Percentiles rank a stretch among this genome's conserved stretches.
Evolutionary conservation across 2,113 vertebrate species (phyloP).

Genomic region (Coturnix japonica): DNA sequence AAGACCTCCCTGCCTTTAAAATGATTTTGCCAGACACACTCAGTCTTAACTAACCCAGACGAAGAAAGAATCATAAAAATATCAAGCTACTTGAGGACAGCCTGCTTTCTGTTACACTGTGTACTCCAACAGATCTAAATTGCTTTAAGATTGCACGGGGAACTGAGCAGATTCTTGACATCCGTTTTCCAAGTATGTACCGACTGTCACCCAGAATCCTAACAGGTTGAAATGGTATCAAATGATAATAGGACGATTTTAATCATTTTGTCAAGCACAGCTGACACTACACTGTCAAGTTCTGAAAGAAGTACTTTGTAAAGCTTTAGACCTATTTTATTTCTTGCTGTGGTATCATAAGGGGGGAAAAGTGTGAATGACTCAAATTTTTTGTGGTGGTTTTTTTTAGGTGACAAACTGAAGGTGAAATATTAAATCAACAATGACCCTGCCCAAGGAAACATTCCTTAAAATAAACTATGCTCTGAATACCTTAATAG

Average conservation of each 20-base stretch:
- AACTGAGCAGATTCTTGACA: slow-evolving; percentile 3
- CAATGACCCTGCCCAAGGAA: not conserved
- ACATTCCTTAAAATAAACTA: not conserved
- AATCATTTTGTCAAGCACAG: not conserved
- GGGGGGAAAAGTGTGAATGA: not conserved
- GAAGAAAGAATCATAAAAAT: not conserved
- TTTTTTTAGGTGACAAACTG: not conserved
- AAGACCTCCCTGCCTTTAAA: not conserved
- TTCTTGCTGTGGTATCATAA: not conserved
- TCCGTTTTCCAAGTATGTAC: not conserved
- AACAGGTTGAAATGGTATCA: not conserved
- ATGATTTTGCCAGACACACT: not conserved
- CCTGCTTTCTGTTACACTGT: not conserved
- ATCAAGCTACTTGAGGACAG: not conserved
- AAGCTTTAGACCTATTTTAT: not conserved
- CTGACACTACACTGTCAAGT: not conserved
- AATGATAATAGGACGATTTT: not conserved
- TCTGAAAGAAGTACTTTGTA: not conserved
- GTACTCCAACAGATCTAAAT: not conserved
- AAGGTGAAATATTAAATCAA: slow-evolving; percentile 3
- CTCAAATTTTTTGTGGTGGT: not conserved
- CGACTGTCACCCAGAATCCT: not conserved
- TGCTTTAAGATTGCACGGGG: not conserved
- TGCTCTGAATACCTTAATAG: not conserved
- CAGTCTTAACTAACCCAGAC: not conserved